Evolutionary conservation across 2,797 vertebrate species (phyloP).

Genomic region (Protonibea diacanthus): DNA sequence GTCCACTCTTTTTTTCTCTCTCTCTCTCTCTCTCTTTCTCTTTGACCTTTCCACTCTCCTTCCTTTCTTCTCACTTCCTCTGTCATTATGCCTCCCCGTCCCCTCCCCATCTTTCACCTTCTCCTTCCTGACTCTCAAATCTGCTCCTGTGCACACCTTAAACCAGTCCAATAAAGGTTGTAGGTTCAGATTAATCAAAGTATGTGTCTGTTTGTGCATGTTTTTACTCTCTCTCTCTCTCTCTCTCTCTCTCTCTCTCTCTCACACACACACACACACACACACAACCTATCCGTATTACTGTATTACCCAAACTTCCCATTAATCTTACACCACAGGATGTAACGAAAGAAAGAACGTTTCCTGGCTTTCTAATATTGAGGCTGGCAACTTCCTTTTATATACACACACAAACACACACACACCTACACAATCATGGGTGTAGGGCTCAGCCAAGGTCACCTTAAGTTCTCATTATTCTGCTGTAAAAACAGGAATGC

Average conservation of each 20-base stretch:
- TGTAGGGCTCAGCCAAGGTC: slow-evolving; percentile 60
- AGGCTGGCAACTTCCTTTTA: slow-evolving; percentile 63
- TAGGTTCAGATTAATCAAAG: slow-evolving; percentile 75
- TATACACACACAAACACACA: slow-evolving; percentile 22
- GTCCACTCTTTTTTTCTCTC: slow-evolving; percentile 51
- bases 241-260: not conserved
- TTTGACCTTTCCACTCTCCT: slow-evolving; percentile 64
- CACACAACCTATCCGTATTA: slow-evolving; percentile 10
- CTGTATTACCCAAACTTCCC: slow-evolving; percentile 32
- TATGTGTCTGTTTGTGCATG: slow-evolving; percentile 43
- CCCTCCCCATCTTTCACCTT: slow-evolving; percentile 49
- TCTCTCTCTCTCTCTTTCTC: slow-evolving; percentile 57
- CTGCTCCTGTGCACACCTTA: slow-evolving; percentile 79
- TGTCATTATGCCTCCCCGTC: slow-evolving; percentile 37
- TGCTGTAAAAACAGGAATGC: slow-evolving; percentile 53
- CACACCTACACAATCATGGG: slow-evolving; percentile 53
- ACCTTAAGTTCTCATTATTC: slow-evolving; percentile 40
- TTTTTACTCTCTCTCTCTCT: slow-evolving; percentile 23
- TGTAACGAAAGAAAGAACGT: slow-evolving; percentile 64
- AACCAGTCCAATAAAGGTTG: slow-evolving; percentile 83
- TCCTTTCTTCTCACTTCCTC: slow-evolving; percentile 67
- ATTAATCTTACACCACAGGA: slow-evolving; percentile 65
- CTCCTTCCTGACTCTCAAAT: slow-evolving; percentile 64
- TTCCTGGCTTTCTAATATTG: slow-evolving; percentile 77
- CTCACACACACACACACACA: not conserved